phyloP scores from a whole-genome alignment of 1,140 invertebrate genomes.

The Lordiphosa collinella region DNA sequence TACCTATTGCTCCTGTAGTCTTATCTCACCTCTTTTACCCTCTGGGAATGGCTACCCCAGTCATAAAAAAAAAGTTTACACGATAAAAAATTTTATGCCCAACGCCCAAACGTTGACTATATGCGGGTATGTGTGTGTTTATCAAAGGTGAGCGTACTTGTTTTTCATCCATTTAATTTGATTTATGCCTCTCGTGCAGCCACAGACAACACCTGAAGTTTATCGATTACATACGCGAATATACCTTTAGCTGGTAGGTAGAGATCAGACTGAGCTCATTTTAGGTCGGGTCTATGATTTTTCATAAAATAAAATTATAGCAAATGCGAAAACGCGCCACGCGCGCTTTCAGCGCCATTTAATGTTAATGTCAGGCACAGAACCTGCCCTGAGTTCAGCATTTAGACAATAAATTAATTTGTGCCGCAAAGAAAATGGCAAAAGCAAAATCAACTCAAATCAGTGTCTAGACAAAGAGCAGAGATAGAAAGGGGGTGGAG shows the following conservation, averaged over 20 bases:
- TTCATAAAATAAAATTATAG: conserved; percentile 20
- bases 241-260: background rate
- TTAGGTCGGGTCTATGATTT: conserved; percentile 50
- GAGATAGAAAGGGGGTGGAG: background rate
- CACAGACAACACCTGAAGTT: conserved; percentile 23
- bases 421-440: conserved; percentile 15
- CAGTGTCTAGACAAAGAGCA: conserved; percentile 62
- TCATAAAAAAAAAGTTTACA: too few relatives aligned
- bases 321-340: conserved; percentile 28
- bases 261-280: conserved; percentile 14
- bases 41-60: too few relatives aligned
- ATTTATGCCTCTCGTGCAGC: conserved; percentile 44
- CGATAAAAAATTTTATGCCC: too few relatives aligned
- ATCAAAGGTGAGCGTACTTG: conserved; percentile 40
- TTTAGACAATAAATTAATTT: conserved; percentile 74
- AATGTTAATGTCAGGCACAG: conserved; percentile 59
- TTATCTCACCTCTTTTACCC: too few relatives aligned
- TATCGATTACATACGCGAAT: conserved; percentile 31
- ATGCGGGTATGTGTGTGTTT: conserved; percentile 4
- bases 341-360: conserved; percentile 60
- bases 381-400: conserved; percentile 3
- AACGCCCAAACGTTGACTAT: conserved; percentile 15
- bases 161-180: conserved; percentile 60
- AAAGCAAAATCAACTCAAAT: conserved; percentile 51
- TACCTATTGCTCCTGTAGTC: too few relatives aligned